These are phyloP conservation scores for Atrina japonica DNA, from an alignment of 2,888 invertebrate species.

Conservation along the genomic window DNA sequence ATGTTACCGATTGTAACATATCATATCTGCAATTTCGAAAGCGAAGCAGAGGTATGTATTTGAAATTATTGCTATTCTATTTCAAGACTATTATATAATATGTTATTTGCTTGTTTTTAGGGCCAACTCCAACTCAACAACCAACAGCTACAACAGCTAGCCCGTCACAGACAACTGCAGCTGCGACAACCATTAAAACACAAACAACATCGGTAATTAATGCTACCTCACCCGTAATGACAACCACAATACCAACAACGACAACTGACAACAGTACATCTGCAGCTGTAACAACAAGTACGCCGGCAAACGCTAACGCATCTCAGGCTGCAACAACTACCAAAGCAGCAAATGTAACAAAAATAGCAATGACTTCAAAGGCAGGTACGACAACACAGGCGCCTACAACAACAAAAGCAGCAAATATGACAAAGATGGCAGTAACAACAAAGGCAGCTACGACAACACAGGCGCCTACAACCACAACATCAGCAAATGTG, in stretches of 20 bases:
- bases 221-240: background rate
- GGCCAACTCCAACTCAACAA: too few species aligned
- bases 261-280: background rate
- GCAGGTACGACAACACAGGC: conserved; percentile 15
- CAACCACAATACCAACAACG: conserved; percentile 1
- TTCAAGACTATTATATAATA: too few species aligned
- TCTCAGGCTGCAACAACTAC: conserved; percentile 11
- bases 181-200: conserved; percentile 7
- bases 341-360: background rate
- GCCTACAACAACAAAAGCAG: conserved; percentile 10
- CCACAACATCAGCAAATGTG: conserved; percentile 9
- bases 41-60: too few species aligned
- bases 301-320: conserved; percentile 3
- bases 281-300: background rate
- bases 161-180: conserved; percentile 4
- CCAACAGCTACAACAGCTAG: too few species aligned
- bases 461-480: conserved; percentile 2
- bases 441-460: conserved; percentile 3
- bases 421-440: background rate
- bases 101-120: too few species aligned
- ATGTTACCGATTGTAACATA: too few species aligned
- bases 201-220: conserved; percentile 3
- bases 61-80: too few species aligned
- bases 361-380: conserved; percentile 5
- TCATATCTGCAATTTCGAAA: too few species aligned